phyloP scores from a whole-genome alignment of 2,113 vertebrate genomes.

The Oryzias curvinotus region DNA sequence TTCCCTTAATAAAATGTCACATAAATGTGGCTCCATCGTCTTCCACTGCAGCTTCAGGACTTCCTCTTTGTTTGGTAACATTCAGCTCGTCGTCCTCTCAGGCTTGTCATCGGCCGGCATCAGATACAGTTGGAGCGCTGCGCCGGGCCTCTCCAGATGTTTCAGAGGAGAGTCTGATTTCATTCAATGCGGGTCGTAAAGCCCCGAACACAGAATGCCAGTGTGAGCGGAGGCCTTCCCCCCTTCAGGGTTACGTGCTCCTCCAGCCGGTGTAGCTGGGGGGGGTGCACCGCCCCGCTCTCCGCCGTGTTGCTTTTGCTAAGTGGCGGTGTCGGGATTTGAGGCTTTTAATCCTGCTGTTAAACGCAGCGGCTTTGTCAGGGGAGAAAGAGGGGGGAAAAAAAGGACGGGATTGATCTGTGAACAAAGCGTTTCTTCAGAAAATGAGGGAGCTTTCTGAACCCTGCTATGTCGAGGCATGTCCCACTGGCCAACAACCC shows the following conservation, averaged over 20 bases:
- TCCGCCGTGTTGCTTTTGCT: conserved; percentile 73
- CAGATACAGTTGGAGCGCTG: not conserved
- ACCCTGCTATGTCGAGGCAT: conserved; percentile 79
- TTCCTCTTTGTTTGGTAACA: no score
- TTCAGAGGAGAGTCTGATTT: conserved; percentile 8
- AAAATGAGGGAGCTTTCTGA: conserved; percentile 80
- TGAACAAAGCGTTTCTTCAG: conserved; percentile 81
- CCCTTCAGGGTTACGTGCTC: conserved; percentile 40
- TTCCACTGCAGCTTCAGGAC: no score
- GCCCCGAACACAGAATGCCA: not conserved
- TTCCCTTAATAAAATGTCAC: no score
- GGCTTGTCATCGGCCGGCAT: not conserved
- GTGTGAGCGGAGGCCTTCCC: conserved; percentile 9
- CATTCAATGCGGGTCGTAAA: not conserved
- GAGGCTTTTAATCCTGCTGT: conserved; percentile 81
- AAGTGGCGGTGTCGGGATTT: conserved; percentile 76
- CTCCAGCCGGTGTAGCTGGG: conserved; percentile 41
- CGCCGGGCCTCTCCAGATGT: not conserved
- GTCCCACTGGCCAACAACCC: conserved; percentile 69
- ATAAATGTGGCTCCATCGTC: no score
- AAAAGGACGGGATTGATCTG: conserved; percentile 76
- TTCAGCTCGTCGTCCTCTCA: no score
- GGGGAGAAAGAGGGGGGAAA: conserved; percentile 49
- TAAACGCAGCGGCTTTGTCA: conserved; percentile 80
- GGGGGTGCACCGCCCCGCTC: conserved; percentile 54